phyloP scores from a whole-genome alignment of 2,797 vertebrate species.

The Botia kubotai region DNA sequence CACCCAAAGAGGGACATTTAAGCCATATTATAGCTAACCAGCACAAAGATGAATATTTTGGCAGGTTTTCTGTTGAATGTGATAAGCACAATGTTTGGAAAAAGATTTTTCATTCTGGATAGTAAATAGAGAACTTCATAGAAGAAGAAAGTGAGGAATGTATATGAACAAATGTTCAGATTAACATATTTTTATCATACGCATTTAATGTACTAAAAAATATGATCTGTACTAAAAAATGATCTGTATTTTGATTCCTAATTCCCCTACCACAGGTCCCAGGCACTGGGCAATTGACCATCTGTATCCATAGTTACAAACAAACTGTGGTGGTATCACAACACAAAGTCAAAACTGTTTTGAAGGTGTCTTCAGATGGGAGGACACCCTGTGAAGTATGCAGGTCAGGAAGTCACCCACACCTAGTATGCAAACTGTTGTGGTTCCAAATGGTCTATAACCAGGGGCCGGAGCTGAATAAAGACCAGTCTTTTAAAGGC shows the following conservation, averaged over 20 bases:
- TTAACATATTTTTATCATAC: too few relatives aligned
- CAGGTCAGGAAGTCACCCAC: not conserved
- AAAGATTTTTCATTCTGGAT: not conserved
- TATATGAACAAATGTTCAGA: too few relatives aligned
- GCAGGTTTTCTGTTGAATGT: not conserved
- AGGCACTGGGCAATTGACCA: constrained; percentile 33
- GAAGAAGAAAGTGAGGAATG: not conserved
- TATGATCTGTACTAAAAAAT: not conserved
- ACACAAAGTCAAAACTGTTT: not conserved
- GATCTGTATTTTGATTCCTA: not conserved
- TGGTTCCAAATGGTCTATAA: not conserved
- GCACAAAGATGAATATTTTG: not conserved
- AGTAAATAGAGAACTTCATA: not conserved
- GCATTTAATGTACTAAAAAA: not conserved
- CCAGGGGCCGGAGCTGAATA: not conserved
- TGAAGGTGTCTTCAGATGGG: constrained; percentile 18
- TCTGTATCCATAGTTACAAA: constrained; percentile 47
- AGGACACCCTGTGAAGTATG: not conserved
- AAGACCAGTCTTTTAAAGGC: not conserved
- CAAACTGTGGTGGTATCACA: not conserved
- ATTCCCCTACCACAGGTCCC: constrained; percentile 24
- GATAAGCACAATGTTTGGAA: not conserved
- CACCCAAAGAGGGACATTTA: not conserved
- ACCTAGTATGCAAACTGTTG: not conserved
- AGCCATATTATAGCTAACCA: not conserved